Evolutionary conservation across 2,113 vertebrate genomes (phyloP), one percentile per base, ranked within the genome.

Genomic region (Eurypyga helias): DNA sequence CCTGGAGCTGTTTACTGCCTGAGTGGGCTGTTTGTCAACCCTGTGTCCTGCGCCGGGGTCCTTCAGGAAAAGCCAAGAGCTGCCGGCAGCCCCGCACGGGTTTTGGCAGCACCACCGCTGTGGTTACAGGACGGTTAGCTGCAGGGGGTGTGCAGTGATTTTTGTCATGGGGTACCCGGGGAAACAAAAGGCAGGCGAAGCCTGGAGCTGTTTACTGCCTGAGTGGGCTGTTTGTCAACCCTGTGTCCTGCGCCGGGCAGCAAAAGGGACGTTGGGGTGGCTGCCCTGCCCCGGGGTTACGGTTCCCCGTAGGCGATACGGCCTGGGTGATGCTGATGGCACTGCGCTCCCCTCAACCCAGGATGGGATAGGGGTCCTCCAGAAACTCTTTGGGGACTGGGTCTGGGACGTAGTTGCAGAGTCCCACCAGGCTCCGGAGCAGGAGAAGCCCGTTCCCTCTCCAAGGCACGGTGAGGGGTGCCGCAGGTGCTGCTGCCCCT

Each of bases 261-360:
- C 41, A 54, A 75, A 77, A 96, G 73, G 57, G 87, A 31, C 7
- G 14, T 58, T 5, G 0, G 18, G 38, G 25, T 45, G 25, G 36
- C 36, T 83, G 36, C 29, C 21, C 12, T 90, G 10, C 17, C 66
- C 43, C 1, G 1, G 43, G 10, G 29, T 73, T 92, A 34, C 51
- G 3, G 1, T 66, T 93, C 61, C 6, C 5, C n/a, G 9, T 4
- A 11, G 31, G 52, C 0, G 13, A 45, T 15, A 51, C 12, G 10
- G 29, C 9, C 25, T 71, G 36, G 11, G 23, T 72, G 45, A 62
- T 85, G 49, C 28, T 4, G 6, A 5, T 24, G 25, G 19, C 28
- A 25, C 54, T 62, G 64, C 1, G 2, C 6, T 69, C 10, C 33
- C 20, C 26, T 82, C 66, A 85, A 17, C 34, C 51, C 11, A 3